Evolutionary conservation across 2,888 invertebrate genomes (phyloP), one percentile per base, ranked within the genome.

Genomic region (Lamellibrachia satsuma): DNA sequence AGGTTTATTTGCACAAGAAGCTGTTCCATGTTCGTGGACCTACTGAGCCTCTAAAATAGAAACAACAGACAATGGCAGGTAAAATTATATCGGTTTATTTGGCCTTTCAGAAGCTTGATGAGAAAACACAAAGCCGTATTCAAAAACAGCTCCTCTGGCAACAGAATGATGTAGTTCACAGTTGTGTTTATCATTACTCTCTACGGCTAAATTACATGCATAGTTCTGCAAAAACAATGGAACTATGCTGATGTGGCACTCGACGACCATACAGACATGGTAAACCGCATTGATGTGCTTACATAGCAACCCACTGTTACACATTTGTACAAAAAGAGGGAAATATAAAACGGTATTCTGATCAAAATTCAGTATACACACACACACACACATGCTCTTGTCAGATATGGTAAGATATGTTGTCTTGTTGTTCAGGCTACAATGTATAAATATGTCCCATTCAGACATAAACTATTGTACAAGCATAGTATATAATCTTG

Each of bases 241-340:
- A 75, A 11, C 75, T 75, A 75, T 75, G 6, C 75, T n/a, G n/a
- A 15, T 22, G n/a, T n/a, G 22, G 22, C 22, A 75, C 22, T 75
- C 75, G 22, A 75, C 75, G n/a, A 75, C 39, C 39, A 39, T 39
- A 39, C 39, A 39, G 39, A 39, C 39, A 39, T 39, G 39, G 39
- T 39, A 75, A 22, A 22, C 75, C 75, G 22, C 75, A 75, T 75
- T 6, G 22, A 75, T 22, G 22, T 75, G 75, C n/a, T 11, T 15
- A 4, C 75, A 75, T 22, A 75, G 55, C 75, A 22, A 22, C 75
- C 15, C 15, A 0, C 6, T 22, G 75, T 75, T 75, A 75, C 75
- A 75, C 75, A 75, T 75, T 75, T 75, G 75, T 75, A 75, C 75
- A 75, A 75, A 60, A 60, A 75, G 75, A 75, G 75, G 75, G n/a